Base-by-base conservation (phyloP, 1,140 invertebrate species). In the Leptopilina boulardi region DNA sequence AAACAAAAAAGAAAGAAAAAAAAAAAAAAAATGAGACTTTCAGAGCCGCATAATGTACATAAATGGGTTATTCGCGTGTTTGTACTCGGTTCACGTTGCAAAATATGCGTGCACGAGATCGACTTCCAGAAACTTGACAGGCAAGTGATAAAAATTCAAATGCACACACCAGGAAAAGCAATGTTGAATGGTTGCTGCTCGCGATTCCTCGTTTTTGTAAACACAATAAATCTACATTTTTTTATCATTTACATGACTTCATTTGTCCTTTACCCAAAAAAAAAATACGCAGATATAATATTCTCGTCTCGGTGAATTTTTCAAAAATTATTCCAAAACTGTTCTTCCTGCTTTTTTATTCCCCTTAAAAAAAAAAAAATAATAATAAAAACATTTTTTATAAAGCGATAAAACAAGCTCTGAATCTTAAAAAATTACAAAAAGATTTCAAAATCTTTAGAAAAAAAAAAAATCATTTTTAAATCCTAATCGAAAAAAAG, bases 1-100 rank as follows among this genome's bases (percentile, higher is more conserved):
- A 38, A 73, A 51, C 79, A 75, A 71, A 78, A 78, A 34, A 34
- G n/a, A n/a, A n/a, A 44, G 74, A 66, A 76, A 77, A 21, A 38
- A 73, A 51, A 81, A 75, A 71, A 78, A 78, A 34, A 34, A 21
- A 51, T 1, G 4, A 26, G 73, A 75, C 56, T 66, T 30, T n/a
- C 3, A 2, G 6, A 59, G 56, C 4, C 59, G 13, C 59, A 30
- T 66, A 30, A 30, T n/a, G 23, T 34, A 30, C 59, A 30, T 23
- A 66, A 66, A 66, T 66, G 59, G 59, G 59, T 66, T 66, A 66
- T 66, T 66, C 59, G 59, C 59, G 59, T 66, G 59, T 66, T 30
- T 66, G 56, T 23, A 30, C 51, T 54, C 18, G 51, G 51, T 19
- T 54, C 51, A 21, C 19, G 8, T 21, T 54, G 51, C 18, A 54